Percentiles rank a stretch among this genome's conserved stretches.
Conservation (phyloP, 2,113 vertebrate species). For the Edolisoma coerulescens region DNA sequence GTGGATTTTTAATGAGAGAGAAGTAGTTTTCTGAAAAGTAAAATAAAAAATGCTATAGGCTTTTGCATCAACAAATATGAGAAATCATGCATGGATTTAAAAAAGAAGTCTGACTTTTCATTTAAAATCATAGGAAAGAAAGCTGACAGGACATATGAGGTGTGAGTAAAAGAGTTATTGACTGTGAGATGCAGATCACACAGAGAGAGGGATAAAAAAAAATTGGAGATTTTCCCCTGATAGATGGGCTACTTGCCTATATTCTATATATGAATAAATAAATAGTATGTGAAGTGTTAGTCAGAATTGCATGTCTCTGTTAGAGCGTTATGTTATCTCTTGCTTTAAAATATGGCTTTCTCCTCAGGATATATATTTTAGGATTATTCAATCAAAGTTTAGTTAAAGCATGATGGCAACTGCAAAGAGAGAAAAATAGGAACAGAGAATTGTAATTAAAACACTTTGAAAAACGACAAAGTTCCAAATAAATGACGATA, state of each 20-base stretch:
- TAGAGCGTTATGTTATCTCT: background rate
- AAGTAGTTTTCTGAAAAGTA: background rate
- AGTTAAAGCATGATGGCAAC: background rate
- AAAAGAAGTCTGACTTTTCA: background rate
- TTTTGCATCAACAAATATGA: background rate
- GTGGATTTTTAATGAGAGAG: background rate
- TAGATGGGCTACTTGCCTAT: background rate
- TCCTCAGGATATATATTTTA: background rate
- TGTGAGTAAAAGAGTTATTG: conserved; percentile 13
- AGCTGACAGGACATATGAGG: background rate
- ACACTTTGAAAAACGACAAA: background rate
- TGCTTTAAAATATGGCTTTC: background rate
- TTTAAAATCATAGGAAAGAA: conserved; percentile 21
- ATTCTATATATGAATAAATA: conserved; percentile 9
- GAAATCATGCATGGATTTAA: background rate
- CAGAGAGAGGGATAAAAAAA: background rate
- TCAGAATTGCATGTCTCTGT: background rate
- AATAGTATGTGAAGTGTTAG: background rate
- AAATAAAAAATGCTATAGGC: background rate
- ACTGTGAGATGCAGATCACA: conserved; percentile 6
- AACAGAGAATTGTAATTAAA: background rate
- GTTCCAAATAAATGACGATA: background rate
- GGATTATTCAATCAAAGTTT: background rate
- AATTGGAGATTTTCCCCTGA: conserved; percentile 11
- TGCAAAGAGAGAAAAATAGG: background rate